Percentiles rank a stretch among this genome's conserved stretches.
Conservation (phyloP, 2,797 vertebrate genomes). For the Centroberyx gerrardi region DNA sequence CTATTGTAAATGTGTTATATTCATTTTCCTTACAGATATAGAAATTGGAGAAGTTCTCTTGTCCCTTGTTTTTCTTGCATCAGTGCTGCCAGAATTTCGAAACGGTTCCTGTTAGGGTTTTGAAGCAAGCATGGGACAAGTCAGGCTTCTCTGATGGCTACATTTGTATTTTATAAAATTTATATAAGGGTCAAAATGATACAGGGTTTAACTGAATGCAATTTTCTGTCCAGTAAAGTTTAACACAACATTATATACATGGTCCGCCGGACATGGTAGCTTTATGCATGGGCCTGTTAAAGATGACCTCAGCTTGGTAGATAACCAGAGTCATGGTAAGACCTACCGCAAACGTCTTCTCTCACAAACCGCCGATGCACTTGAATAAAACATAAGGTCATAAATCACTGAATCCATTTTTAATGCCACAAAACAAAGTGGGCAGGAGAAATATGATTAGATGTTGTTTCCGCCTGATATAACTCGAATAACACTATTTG, state of each 20-base stretch:
- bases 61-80: not conserved
- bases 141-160: conserved; percentile 8
- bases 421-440: conserved; percentile 41
- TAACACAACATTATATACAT: not conserved
- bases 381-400: conserved; percentile 59
- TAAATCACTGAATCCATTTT: conserved; percentile 45
- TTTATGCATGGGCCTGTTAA: conserved; percentile 3
- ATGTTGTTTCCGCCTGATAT: not conserved
- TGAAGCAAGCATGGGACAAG: conserved; percentile 1
- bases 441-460: conserved; percentile 5
- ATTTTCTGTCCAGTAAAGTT: not conserved
- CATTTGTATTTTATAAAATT: conserved; percentile 35
- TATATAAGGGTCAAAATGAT: conserved; percentile 12
- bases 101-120: conserved; percentile 1
- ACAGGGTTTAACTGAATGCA: conserved; percentile 7
- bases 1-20: not conserved
- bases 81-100: not conserved
- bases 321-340: conserved; percentile 32
- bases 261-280: not conserved
- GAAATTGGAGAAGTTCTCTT: no score
- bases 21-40: not conserved
- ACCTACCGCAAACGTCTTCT: conserved; percentile 13
- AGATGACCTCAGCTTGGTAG: conserved; percentile 31
- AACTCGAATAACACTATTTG: not conserved
- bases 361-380: conserved; percentile 19